Conservation (phyloP, 2,113 vertebrate genomes). For the Mormoops blainvillei region DNA sequence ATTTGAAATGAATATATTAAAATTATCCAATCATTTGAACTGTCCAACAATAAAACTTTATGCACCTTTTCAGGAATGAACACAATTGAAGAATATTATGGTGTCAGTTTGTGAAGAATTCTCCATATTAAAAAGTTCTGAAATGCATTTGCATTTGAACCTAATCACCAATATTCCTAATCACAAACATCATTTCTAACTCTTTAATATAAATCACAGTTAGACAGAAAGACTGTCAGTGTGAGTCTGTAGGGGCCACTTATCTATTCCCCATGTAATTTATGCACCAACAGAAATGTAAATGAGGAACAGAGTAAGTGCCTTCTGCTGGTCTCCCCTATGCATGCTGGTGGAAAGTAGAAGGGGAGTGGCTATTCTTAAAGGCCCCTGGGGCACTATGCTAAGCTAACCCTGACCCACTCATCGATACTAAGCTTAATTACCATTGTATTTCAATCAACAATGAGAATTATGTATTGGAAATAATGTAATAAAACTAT, state of each 20-base stretch:
- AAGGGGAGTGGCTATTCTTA: not conserved
- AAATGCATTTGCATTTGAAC: not conserved
- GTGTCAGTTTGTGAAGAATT: not conserved
- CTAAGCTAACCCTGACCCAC: not conserved
- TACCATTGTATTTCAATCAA: not conserved
- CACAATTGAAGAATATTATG: not conserved
- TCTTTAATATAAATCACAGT: not conserved
- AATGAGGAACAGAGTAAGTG: not conserved
- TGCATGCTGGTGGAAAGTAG: not conserved
- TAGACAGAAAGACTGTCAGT: not conserved
- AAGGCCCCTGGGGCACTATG: not conserved
- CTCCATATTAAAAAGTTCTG: not conserved
- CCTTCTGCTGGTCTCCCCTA: not conserved
- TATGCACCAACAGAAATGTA: not conserved
- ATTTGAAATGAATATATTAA: not conserved
- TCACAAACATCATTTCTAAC: not conserved
- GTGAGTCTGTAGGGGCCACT: not conserved
- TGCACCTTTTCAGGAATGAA: not conserved
- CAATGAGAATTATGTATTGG: not conserved
- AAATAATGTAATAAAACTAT: not conserved
- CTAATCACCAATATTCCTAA: not conserved
- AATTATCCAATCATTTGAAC: not conserved
- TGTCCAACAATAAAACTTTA: not conserved
- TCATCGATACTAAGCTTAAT: not conserved
- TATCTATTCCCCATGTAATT: not conserved